These are phyloP conservation scores for Coecobrya sp. DNA, from an alignment of 2,888 invertebrate species.

Conservation along the genomic window DNA sequence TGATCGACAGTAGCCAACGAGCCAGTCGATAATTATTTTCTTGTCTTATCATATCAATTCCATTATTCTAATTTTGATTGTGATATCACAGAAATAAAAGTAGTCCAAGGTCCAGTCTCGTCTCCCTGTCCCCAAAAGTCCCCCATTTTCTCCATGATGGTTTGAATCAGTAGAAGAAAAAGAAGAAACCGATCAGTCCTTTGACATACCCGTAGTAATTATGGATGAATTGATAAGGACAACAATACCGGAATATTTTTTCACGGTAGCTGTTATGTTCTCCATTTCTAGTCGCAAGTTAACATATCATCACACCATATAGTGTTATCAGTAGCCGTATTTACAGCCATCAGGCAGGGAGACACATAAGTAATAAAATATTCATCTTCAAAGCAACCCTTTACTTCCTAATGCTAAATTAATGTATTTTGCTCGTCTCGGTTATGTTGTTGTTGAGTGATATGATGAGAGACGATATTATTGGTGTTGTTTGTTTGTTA, in stretches of 20 bases:
- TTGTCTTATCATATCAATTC: conserved; percentile 73
- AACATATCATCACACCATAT: background rate
- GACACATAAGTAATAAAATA: conserved; percentile 49
- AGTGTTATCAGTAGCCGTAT: background rate
- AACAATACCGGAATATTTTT: conserved; percentile 63
- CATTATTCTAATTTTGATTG: conserved; percentile 78
- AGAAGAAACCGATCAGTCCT: conserved; percentile 7
- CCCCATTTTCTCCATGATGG: background rate
- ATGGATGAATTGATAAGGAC: conserved; percentile 55
- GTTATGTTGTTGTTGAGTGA: background rate
- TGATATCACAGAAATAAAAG: conserved; percentile 47
- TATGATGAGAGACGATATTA: conserved; percentile 25
- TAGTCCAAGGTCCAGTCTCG: conserved; percentile 69
- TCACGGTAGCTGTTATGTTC: background rate
- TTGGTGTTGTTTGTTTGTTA: background rate
- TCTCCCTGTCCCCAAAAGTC: conserved; percentile 22
- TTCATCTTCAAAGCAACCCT: background rate
- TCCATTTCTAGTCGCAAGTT: background rate
- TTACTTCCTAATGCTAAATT: conserved; percentile 41
- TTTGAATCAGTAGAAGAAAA: background rate
- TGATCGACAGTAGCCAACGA: conserved; percentile 16
- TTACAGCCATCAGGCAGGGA: conserved; percentile 11
- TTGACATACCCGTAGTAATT: conserved; percentile 60
- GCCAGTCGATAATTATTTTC: conserved; percentile 35
- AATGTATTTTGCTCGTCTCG: conserved; percentile 20